These are phyloP conservation scores for Araneus ventricosus DNA, from an alignment of 1,140 invertebrate species.

Conservation along the genomic window DNA sequence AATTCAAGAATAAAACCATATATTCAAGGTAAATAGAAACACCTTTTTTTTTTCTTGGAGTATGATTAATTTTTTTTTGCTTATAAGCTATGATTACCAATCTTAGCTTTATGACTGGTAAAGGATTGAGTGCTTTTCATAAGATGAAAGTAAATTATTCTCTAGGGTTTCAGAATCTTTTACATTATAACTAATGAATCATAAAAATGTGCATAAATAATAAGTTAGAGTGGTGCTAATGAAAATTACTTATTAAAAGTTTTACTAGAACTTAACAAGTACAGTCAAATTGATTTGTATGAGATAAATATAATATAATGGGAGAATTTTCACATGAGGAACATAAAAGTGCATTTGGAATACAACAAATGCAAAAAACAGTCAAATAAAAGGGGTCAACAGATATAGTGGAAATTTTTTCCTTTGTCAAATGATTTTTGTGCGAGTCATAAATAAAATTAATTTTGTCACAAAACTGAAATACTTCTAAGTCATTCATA, in stretches of 20 bases:
- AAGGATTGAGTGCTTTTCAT: too few relatives aligned
- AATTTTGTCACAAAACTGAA: background rate
- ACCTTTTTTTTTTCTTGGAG: too few relatives aligned
- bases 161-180: background rate
- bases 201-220: constrained; percentile 11
- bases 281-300: too few relatives aligned
- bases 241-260: background rate
- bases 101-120: too few relatives aligned
- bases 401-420: background rate
- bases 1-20: too few relatives aligned
- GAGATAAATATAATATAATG: too few relatives aligned
- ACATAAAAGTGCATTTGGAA: background rate
- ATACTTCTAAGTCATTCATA: background rate
- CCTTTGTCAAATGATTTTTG: background rate
- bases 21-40: too few relatives aligned
- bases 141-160: too few relatives aligned
- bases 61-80: too few relatives aligned
- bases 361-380: constrained; percentile 8
- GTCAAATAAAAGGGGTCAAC: background rate
- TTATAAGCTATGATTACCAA: too few relatives aligned
- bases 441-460: background rate
- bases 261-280: too few relatives aligned
- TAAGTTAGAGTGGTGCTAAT: background rate
- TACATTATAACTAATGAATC: background rate
- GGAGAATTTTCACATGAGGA: background rate